Conservation (phyloP, 2,888 invertebrate species). For the Agrilus mali region DNA sequence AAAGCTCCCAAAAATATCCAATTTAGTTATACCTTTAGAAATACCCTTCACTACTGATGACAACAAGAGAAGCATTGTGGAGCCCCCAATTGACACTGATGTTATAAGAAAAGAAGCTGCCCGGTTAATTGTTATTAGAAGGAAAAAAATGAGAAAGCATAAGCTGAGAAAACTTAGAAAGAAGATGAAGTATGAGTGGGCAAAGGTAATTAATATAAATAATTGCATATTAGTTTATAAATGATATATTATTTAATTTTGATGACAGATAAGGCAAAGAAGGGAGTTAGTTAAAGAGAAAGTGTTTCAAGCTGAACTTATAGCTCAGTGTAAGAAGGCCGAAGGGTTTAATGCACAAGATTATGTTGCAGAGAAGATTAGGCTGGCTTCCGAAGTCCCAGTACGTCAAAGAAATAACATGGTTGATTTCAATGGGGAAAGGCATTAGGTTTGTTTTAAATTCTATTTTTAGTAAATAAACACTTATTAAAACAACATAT, state of each 20-base stretch:
- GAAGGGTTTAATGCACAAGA: conserved; percentile 63
- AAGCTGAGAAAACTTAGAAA: conserved; percentile 68
- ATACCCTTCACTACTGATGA: conserved; percentile 14
- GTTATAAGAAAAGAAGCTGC: conserved; percentile 52
- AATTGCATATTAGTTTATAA: conserved; percentile 1
- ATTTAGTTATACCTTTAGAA: conserved; percentile 17
- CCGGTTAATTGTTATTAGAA: conserved; percentile 61
- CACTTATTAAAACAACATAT: too few relatives aligned
- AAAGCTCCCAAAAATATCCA: conserved; percentile 21
- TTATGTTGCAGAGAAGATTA: conserved; percentile 54
- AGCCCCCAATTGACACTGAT: conserved; percentile 18
- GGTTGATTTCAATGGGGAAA: too few relatives aligned
- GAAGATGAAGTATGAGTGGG: conserved; percentile 65
- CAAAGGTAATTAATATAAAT: conserved; percentile 39
- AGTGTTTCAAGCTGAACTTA: conserved; percentile 56
- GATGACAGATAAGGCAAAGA: conserved; percentile 46
- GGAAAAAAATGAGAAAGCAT: conserved; percentile 79
- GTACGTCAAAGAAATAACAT: conserved; percentile 32
- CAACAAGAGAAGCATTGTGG: conserved; percentile 14
- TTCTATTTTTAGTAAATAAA: too few relatives aligned
- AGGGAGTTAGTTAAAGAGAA: conserved; percentile 67
- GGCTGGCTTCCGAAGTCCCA: conserved; percentile 45
- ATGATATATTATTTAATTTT: neutral
- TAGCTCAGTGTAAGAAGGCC: conserved; percentile 56
- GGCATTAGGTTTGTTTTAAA: too few relatives aligned